Percentiles rank a stretch among this genome's conserved stretches.
phyloP scores from a whole-genome alignment of 2,113 vertebrate species.

The Perognathus longimembris region DNA sequence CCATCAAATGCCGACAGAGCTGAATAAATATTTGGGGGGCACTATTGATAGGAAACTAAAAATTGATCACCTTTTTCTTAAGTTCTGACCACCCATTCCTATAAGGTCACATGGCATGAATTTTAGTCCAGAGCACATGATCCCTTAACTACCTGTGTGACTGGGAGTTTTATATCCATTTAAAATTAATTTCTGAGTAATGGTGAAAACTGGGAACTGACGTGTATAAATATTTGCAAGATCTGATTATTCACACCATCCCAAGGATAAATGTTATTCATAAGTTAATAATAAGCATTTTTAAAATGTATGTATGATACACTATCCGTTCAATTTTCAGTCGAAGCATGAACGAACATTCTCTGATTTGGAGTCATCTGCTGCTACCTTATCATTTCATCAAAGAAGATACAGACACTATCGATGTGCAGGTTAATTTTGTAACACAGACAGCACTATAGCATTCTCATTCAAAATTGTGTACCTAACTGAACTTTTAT shows the following conservation, averaged over 20 bases:
- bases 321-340: not conserved
- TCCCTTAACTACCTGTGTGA: not conserved
- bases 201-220: conserved; percentile 40
- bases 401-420: not conserved
- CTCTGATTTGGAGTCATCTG: not conserved
- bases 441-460: not conserved
- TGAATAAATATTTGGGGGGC: not conserved
- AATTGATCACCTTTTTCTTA: not conserved
- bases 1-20: not conserved
- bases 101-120: not conserved
- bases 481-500: not conserved
- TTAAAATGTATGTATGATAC: not conserved
- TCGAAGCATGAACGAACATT: not conserved
- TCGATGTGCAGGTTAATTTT: not conserved
- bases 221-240: conserved; percentile 18
- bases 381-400: not conserved
- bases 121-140: not conserved
- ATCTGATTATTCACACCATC: not conserved
- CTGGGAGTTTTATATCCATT: conserved; percentile 57
- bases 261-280: not conserved
- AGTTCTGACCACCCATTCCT: not conserved
- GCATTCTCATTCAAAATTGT: not conserved
- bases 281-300: not conserved
- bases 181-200: conserved; percentile 50
- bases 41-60: not conserved